Evolutionary conservation across 2,888 invertebrate genomes (phyloP).

Genomic region (Rhyacophila evoluta): DNA sequence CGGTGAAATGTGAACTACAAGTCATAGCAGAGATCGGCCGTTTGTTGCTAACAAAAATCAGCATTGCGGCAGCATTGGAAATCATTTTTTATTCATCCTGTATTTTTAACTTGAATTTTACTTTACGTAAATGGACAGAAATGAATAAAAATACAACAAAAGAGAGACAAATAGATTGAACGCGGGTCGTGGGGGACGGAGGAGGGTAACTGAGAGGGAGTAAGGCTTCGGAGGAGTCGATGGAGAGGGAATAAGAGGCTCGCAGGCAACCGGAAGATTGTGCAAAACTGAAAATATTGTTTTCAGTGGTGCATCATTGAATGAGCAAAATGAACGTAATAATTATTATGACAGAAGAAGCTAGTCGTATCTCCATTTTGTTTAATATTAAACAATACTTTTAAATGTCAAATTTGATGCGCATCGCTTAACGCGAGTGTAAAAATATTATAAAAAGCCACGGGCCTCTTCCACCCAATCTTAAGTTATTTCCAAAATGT

Average conservation of each 20-base stretch:
- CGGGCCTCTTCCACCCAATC: no score
- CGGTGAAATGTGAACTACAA: no score
- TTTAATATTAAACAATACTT: no score
- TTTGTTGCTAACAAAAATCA: no score
- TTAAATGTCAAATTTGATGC: no score
- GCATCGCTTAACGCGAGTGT: no score
- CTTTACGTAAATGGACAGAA: constrained; percentile 52
- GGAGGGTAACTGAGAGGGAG: background rate
- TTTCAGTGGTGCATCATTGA: constrained; percentile 31
- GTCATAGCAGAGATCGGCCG: no score
- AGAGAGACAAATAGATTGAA: constrained; percentile 46
- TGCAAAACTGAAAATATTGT: constrained; percentile 42
- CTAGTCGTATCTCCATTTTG: no score
- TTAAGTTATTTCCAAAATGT: no score
- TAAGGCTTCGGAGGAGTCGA: background rate
- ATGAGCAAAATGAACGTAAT: background rate
- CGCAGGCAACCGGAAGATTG: constrained; percentile 37
- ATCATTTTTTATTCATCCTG: constrained; percentile 27
- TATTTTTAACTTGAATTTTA: constrained; percentile 46
- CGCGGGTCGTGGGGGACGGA: background rate
- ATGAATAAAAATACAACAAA: constrained; percentile 52
- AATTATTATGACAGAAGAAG: no score
- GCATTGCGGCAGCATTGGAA: no score
- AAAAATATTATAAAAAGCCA: no score
- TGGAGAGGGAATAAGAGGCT: constrained; percentile 1